phyloP scores from a whole-genome alignment of 2,113 vertebrate genomes.

The Caracal caracal region DNA sequence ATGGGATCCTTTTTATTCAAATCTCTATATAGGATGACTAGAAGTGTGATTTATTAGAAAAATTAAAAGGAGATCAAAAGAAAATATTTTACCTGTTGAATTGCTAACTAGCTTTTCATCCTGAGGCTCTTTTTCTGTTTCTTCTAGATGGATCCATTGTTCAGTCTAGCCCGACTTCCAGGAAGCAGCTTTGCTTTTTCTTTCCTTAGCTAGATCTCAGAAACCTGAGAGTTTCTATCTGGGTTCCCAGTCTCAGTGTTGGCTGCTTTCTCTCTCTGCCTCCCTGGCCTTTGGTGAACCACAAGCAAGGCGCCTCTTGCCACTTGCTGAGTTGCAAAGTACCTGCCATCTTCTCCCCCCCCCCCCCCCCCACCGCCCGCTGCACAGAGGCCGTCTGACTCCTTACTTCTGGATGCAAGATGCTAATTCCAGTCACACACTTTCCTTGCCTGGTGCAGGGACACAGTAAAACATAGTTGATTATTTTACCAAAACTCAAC shows the following conservation, averaged over 20 bases:
- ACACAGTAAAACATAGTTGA: not conserved
- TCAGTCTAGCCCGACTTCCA: not conserved
- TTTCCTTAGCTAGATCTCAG: not conserved
- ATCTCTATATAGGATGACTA: not conserved
- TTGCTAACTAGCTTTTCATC: not conserved
- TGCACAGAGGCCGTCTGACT: accelerated
- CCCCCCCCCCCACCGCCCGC: too few relatives aligned
- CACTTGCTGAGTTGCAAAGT: not conserved
- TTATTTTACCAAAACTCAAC: not conserved
- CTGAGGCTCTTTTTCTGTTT: not conserved
- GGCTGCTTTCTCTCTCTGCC: not conserved
- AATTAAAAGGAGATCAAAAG: constrained; percentile 18
- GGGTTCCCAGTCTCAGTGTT: not conserved
- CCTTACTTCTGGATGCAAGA: not conserved
- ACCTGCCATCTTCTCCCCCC: not conserved
- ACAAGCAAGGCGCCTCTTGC: not conserved
- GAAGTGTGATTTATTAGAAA: not conserved
- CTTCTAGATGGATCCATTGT: too few relatives aligned
- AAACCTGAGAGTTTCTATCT: not conserved
- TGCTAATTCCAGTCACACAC: accelerated
- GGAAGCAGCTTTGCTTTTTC: not conserved
- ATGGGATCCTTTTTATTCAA: not conserved
- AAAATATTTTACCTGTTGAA: not conserved
- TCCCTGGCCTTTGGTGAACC: not conserved
- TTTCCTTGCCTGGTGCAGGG: too few relatives aligned